A percentile compares a stretch with the other conserved stretches of the same genome.
These are phyloP conservation scores for Molossus molossus DNA, from an alignment of 2,797 vertebrate species.

Conservation along the genomic window DNA sequence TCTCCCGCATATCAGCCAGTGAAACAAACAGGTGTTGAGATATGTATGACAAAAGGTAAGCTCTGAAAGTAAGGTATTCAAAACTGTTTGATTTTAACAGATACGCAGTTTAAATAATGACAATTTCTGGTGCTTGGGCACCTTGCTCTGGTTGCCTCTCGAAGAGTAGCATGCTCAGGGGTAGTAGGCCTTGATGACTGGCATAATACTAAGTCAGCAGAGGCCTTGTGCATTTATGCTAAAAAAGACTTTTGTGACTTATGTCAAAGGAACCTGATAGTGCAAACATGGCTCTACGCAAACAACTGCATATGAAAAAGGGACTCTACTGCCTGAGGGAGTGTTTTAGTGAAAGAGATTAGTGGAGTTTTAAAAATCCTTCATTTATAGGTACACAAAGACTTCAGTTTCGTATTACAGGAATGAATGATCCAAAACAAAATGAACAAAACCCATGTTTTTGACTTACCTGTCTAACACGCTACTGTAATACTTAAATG, in stretches of 20 bases:
- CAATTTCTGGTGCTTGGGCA: neutral
- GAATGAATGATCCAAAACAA: conserved; percentile 24
- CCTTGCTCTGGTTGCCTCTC: neutral
- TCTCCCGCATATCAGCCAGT: neutral
- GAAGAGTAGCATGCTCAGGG: neutral
- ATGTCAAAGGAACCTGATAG: neutral
- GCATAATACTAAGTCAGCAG: neutral
- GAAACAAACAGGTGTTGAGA: neutral
- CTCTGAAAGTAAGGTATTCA: neutral
- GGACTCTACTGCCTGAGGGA: neutral
- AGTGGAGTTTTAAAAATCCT: conserved; percentile 53
- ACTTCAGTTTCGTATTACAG: conserved; percentile 12
- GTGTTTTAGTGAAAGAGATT: conserved; percentile 41
- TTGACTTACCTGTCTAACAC: neutral
- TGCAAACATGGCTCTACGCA: neutral
- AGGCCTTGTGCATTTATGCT: neutral
- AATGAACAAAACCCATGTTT: conserved; percentile 9
- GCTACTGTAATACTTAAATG: neutral
- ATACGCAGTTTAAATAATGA: neutral
- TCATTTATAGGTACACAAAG: neutral
- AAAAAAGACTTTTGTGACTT: conserved; percentile 24
- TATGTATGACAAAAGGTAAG: neutral
- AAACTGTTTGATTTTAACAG: neutral
- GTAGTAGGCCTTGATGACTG: neutral
- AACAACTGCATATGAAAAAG: conserved; percentile 9